Percentiles rank a stretch among this genome's conserved stretches.
phyloP scores from a whole-genome alignment of 1,140 invertebrate species.

The Heliconius eleuchia region DNA sequence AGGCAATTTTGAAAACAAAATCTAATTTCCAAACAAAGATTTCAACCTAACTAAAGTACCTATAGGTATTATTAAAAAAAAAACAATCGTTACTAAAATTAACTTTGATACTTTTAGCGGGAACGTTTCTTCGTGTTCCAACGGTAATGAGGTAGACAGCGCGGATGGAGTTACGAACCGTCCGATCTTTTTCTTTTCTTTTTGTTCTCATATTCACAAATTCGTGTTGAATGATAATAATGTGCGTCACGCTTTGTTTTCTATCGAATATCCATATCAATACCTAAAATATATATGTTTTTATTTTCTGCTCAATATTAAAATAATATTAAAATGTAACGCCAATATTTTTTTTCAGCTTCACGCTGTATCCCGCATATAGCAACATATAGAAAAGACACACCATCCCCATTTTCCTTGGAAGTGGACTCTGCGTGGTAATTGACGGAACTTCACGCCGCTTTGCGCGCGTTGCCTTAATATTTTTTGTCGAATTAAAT shows the following conservation, averaged over 20 bases:
- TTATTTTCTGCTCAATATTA: too few species aligned
- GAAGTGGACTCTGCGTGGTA: too few species aligned
- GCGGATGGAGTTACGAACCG: slow-evolving; percentile 1
- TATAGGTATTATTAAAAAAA: background rate
- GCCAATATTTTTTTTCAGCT: too few species aligned
- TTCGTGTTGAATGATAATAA: slow-evolving; percentile 6
- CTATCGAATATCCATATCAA: background rate
- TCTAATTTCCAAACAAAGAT: background rate
- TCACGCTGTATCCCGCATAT: too few species aligned
- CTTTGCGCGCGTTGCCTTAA: too few species aligned
- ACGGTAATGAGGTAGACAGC: background rate
- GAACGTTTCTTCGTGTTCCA: background rate
- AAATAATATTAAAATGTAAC: too few species aligned
- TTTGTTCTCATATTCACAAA: background rate
- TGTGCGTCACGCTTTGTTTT: background rate
- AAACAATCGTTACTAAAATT: background rate
- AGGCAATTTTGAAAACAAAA: background rate
- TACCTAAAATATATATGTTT: background rate
- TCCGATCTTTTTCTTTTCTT: background rate
- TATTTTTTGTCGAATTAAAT: background rate
- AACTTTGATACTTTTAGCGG: slow-evolving; percentile 5
- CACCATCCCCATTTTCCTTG: too few species aligned
- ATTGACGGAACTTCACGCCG: too few species aligned
- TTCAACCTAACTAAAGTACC: background rate
- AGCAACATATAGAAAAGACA: too few species aligned